Base-by-base conservation (phyloP, 2,888 invertebrate species). In the Hemicrepidius hirtus region DNA sequence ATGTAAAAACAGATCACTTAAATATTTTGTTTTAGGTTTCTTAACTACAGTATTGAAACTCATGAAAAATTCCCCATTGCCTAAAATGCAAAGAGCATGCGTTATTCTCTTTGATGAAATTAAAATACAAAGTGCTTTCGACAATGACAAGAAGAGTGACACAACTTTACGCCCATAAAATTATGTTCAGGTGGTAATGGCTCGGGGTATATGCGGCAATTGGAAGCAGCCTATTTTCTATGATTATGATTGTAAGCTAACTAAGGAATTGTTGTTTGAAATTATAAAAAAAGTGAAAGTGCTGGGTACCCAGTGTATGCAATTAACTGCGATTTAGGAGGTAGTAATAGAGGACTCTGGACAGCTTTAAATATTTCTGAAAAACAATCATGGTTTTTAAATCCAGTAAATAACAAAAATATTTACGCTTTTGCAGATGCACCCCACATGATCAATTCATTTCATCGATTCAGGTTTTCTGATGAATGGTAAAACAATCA, bases 181-280 rank as follows among this genome's bases (percentile, higher is more conserved):
- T 44, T 72, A 75, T 55, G 73, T 57, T 24, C 76, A 74, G 60
- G 74, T 74, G 37, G 60, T 71, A 10, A 74, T 75, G 63, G 46
- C 69, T 7, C 67, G 77, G 67, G 76, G 76, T 28, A 46, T 77
- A 55, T 71, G 67, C 65, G 35, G 67, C 4, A 75, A 74, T 41
- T 78, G 75, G 76, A 77, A 78, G 53, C 75, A 76, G 40, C 74
- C 75, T 9, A 69, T 78, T 32, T 79, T 73, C 71, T 77, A 68
- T 66, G 60, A 75, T 37, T 79, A 68, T 68, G 76, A 79, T 24
- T 71, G 74, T 41, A 73, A 68, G 35, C 67, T 78, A 32, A 75
- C 64, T 6, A 77, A 77, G 66, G 41, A 73, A 40, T 46, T 62
- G 40, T 64, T 76, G 35, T 69, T 76, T 55, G 41, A 74, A 59